Base-by-base conservation (phyloP, 1,140 invertebrate species). In the Drosophila pallidifrons region DNA sequence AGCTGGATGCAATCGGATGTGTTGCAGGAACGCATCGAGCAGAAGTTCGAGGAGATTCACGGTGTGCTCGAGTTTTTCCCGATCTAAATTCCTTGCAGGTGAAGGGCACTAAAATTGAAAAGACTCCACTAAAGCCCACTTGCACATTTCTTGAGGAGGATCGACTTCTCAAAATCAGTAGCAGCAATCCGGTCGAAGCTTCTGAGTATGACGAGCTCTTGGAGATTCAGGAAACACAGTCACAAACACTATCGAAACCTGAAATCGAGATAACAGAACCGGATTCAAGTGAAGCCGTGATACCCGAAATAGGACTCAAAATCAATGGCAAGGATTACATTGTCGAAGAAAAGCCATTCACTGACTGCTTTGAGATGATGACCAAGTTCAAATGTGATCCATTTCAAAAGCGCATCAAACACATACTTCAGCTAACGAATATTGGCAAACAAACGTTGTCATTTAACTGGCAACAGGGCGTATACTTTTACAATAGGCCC, bases 1-100 rank as follows among this genome's bases (percentile, higher is more conserved):
- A 46, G 55, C 8, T 92, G 91, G 91, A 45, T 91, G 1, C 46
- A 79, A 16, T 92, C 91, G 0, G 15, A 47, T 1, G 70, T 79
- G 1, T 28, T 92, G 3, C 81, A 92, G 3, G 2, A 79, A n/a
- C 67, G 64, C 1, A 69, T 92, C 5, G 77, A 75, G 5, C 5
- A 73, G 11, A 49, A 30, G 5, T 82, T 85, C 30, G 1, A 5
- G 0, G 66, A 76, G 13, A 89, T 92, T 8, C n/a, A 65, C 8
- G 52, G 77, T 0, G 91, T 92, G 3, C 25, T 92, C 1, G 81
- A 92, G 30, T 91, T 82, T 43, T 89, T 57, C 91, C 91, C 1
- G 81, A 91, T 13, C 45, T 92, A 0, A 54, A 79, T 3, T 5
- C 35, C 0, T 41, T 91, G 3, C 75, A 92, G 55, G 71, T 91